Evolutionary conservation across 2,888 invertebrate species (phyloP), one percentile per base, ranked within the genome.

Genomic region (Disparrhopalites patrizii): DNA sequence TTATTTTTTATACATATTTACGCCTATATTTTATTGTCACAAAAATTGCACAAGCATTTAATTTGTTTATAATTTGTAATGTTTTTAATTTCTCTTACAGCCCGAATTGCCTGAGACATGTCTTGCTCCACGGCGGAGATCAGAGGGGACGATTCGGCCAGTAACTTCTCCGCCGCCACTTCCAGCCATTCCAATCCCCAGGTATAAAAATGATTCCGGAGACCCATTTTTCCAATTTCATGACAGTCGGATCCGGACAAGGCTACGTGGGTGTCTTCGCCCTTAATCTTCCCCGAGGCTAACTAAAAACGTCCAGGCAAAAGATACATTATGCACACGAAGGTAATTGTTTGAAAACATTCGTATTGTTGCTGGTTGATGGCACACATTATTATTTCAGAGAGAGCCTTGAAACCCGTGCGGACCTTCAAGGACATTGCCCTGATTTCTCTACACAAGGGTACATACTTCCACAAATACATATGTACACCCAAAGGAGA

Each of bases 161-260:
- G 1, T 5, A 47, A 20, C 43, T 47, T 43, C 8, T 36, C 57
- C 1, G 8, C 30, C 8, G 66, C 66, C 7, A 51, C 28, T 27
- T 66, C 61, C 18, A 66, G 33, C 66, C 66, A 66, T n/a, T 61
- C 61, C 1, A 55, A 15, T 4, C 61, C 61, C 36, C 28, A 43
- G 4, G 55, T 20, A 20, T 61, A 66, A 8, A 18, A 31, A 10
- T 40, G n/a, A 15, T 50, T 27, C 13, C 30, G 20, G 0, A 66
- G 3, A 15, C 38, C 50, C 3, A 25, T 8, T 13, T 47, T 43
- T 7, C 61, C 61, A 27, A 66, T 61, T 28, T 60, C 55, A 52
- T 55, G 36, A 52, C 61, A 66, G 33, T 66, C 55, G n/a, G 8
- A 23, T 2, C 40, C 66, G 3, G 40, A n/a, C 31, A 66, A 28